Base-by-base conservation (phyloP, 2,888 invertebrate species). In the Philopedon plagiatum region DNA sequence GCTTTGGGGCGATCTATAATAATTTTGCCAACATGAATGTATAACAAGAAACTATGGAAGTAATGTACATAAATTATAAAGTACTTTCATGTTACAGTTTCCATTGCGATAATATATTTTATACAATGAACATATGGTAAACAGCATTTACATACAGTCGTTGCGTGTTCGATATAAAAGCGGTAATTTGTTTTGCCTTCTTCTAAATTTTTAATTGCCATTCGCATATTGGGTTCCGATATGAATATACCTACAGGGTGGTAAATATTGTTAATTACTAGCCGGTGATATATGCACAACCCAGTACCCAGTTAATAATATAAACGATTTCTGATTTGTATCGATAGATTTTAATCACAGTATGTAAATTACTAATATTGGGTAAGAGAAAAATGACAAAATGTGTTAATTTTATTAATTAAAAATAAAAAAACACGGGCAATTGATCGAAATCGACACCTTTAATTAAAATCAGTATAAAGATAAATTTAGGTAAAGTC, bases 61-160 rank as follows among this genome's bases (percentile, higher is more conserved):
- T 58, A 63, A 56, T 60, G 65, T 56, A 65, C 60, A 65, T 65
- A 71, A 71, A 70, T 69, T 69, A 69, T 69, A 57, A 69, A 58
- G 46, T 32, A 74, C 76, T 75, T 77, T 75, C 78, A 76, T 76
- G 77, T 76, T 78, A 77, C 62, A 77, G 73, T 78, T 77, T 77
- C 77, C 76, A 75, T 74, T 74, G 70, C 75, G 63, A 75, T 74
- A 65, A 78, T 73, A 76, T 77, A 77, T 77, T 75, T 76, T 76
- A 41, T 49, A 77, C 74, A 77, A 76, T 67, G 74, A 76, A 75
- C 77, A 75, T 77, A 75, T 76, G 76, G 75, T 76, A 74, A 76
- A 76, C 75, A 76, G 68, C 73, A 65, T 75, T 76, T 76, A 77
- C 76, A 73, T 76, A 73, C 62, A 68, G 34, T 60, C 60, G 64